Evolutionary conservation across 2,888 invertebrate genomes (phyloP).

Genomic region (Diaphora mendica): DNA sequence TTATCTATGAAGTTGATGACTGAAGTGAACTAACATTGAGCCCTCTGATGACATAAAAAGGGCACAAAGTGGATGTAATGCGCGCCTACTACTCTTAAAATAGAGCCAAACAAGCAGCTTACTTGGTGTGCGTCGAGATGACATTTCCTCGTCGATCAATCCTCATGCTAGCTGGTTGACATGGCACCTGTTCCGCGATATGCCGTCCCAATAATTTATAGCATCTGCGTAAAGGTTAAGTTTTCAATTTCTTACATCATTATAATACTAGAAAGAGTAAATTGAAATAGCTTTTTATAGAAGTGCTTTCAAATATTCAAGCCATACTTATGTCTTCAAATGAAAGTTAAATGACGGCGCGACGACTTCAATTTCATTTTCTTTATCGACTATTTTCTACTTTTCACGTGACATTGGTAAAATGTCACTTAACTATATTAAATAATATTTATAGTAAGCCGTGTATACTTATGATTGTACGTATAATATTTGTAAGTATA

Average conservation of each 20-base stretch:
- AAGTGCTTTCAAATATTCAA: too few species aligned
- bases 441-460: too few species aligned
- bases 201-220: conserved; percentile 90
- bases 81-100: not conserved
- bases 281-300: not conserved
- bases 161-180: conserved; percentile 90
- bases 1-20: too few species aligned
- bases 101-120: conserved; percentile 25
- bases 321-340: too few species aligned
- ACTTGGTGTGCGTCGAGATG: conserved; percentile 90
- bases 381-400: too few species aligned
- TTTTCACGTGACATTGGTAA: too few species aligned
- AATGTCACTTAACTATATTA: too few species aligned
- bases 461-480: too few species aligned
- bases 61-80: not conserved
- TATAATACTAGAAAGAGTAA: not conserved
- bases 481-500: too few species aligned
- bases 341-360: too few species aligned
- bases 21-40: too few species aligned
- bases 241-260: not conserved
- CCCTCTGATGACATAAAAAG: not conserved
- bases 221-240: conserved; percentile 81
- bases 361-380: too few species aligned
- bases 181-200: conserved; percentile 90
- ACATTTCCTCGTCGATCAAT: conserved; percentile 91